phyloP scores from a whole-genome alignment of 64 coral and sea anemone genomes.

The Exaiptasia diaphana region DNA sequence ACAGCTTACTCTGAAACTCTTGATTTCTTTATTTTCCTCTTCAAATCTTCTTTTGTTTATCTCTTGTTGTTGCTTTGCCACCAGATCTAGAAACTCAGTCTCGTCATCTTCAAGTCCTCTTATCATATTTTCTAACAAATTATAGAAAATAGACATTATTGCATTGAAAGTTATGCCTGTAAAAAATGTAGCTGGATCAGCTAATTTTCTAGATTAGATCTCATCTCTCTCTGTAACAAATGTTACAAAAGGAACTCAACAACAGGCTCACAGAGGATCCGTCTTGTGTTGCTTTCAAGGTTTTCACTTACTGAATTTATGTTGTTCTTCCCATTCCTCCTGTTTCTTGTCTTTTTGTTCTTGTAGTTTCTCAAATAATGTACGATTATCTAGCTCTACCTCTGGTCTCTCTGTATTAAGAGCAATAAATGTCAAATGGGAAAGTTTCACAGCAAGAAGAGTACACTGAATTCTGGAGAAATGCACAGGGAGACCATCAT shows the following conservation, averaged over 20 bases:
- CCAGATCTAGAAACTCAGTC: conserved; percentile 77
- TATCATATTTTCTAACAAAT: conserved; percentile 77
- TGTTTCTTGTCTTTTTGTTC: conserved; percentile 91
- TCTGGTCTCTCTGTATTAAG: conserved; percentile 59
- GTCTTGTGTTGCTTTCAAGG: neutral
- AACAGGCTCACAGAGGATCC: no score
- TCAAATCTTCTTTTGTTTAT: conserved; percentile 56
- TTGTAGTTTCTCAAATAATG: conserved; percentile 74
- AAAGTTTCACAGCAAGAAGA: no score
- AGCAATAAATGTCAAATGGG: no score
- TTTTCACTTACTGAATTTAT: conserved; percentile 66
- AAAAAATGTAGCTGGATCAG: neutral
- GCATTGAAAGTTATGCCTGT: neutral
- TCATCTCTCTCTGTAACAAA: no score
- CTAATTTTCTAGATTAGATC: neutral
- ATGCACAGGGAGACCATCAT: no score
- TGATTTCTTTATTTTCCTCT: conserved; percentile 68
- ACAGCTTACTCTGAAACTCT: conserved; percentile 68
- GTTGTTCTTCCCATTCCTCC: conserved; percentile 85
- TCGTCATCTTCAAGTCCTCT: conserved; percentile 85
- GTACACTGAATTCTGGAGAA: neutral
- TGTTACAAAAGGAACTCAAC: no score
- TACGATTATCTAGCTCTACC: conserved; percentile 66
- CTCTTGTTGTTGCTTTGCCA: conserved; percentile 77
- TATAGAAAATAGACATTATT: neutral